These are phyloP conservation scores for Paedocypris micromegethes DNA, from an alignment of 2,797 vertebrate species.

Conservation along the genomic window DNA sequence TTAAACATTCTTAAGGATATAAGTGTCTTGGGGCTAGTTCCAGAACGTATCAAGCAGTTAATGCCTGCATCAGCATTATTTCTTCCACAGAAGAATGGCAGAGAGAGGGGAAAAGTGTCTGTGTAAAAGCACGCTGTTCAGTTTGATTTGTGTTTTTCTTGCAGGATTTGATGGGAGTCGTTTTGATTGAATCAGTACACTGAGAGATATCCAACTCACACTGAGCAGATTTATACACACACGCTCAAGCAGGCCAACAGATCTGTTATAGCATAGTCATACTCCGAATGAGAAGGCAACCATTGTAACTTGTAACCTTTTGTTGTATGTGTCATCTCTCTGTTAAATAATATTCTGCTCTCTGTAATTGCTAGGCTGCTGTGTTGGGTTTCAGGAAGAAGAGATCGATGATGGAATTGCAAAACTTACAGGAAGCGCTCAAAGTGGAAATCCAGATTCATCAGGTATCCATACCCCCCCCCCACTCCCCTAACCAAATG, in stretches of 20 bases:
- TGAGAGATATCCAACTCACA: slow-evolving; percentile 22
- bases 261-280: slow-evolving; percentile 18
- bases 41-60: slow-evolving; percentile 13
- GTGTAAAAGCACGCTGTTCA: slow-evolving; percentile 23
- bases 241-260: slow-evolving; percentile 20
- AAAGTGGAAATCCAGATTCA: slow-evolving; percentile 92
- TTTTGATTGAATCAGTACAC: slow-evolving; percentile 44
- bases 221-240: slow-evolving; percentile 28
- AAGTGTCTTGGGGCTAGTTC: no score
- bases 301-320: no score
- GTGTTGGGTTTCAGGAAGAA: slow-evolving; percentile 70
- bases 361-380: slow-evolving; percentile 40
- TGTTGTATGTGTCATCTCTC: no score
- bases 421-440: slow-evolving; percentile 86
- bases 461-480: slow-evolving; percentile 65
- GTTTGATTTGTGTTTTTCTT: slow-evolving; percentile 23
- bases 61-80: slow-evolving; percentile 30
- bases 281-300: neutral
- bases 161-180: slow-evolving; percentile 42
- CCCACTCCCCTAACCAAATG: slow-evolving; percentile 6
- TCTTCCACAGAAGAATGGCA: slow-evolving; percentile 30
- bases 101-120: slow-evolving; percentile 1
- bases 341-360: neutral
- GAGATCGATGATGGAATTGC: slow-evolving; percentile 81
- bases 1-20: no score